phyloP scores from a whole-genome alignment of 2,888 invertebrate species.

The Epistrophe grossulariae region DNA sequence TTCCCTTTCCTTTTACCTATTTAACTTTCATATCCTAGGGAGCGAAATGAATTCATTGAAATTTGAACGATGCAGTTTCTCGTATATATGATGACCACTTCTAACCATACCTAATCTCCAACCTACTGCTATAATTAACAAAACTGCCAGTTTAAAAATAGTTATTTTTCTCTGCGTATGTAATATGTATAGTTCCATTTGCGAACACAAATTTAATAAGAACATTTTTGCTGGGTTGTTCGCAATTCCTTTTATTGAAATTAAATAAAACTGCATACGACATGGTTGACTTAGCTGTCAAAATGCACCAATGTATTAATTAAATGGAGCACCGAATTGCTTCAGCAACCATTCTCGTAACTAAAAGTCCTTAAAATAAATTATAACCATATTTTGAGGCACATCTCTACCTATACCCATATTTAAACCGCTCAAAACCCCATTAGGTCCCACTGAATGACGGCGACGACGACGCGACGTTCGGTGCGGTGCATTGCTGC shows the following conservation, averaged over 20 bases:
- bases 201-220: not conserved
- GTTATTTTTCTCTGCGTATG: not conserved
- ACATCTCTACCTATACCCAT: not conserved
- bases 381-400: conserved; percentile 20
- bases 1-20: too few species aligned
- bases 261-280: conserved; percentile 1
- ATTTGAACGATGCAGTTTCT: too few species aligned
- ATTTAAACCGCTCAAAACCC: not conserved
- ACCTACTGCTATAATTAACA: not conserved
- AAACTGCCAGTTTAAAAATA: not conserved
- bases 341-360: not conserved
- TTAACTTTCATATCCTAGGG: too few species aligned
- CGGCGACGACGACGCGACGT: not conserved
- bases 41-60: too few species aligned
- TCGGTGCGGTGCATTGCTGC: conserved; percentile 5
- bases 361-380: conserved; percentile 27
- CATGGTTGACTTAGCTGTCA: conserved; percentile 18
- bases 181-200: not conserved
- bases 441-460: conserved; percentile 22
- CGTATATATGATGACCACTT: too few species aligned
- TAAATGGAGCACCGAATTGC: not conserved
- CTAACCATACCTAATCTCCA: too few species aligned
- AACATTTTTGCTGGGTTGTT: not conserved
- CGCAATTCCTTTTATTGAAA: not conserved
- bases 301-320: conserved; percentile 9